phyloP scores from a whole-genome alignment of 2,113 vertebrate species.

The Euleptes europaea region DNA sequence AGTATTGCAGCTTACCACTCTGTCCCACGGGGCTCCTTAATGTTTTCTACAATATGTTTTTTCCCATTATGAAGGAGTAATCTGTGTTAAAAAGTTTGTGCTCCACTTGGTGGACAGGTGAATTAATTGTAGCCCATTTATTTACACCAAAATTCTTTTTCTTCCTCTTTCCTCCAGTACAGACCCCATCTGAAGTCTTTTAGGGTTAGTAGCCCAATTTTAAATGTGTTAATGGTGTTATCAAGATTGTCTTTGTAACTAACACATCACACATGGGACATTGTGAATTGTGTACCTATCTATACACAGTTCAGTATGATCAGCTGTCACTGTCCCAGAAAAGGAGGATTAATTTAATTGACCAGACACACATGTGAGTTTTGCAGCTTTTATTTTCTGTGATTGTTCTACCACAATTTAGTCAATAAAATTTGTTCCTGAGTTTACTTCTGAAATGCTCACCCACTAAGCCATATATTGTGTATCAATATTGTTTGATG shows the following conservation, averaged over 20 bases:
- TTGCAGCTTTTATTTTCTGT: neutral
- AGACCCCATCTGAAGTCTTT: neutral
- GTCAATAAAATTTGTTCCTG: neutral
- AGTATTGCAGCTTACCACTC: no score
- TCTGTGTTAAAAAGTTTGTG: neutral
- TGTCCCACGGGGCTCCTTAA: no score
- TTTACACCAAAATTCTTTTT: neutral
- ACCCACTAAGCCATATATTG: neutral
- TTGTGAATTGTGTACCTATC: neutral
- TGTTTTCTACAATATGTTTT: neutral
- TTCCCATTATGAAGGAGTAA: neutral
- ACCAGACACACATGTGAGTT: neutral
- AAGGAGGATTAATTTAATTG: neutral
- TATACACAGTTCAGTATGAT: neutral
- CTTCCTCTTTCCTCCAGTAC: neutral
- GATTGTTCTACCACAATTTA: no score
- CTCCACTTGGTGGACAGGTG: no score
- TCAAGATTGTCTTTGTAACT: neutral
- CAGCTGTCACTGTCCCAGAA: neutral
- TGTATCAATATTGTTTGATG: no score
- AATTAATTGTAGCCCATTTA: neutral
- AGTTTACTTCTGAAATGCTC: neutral
- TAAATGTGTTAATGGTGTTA: neutral
- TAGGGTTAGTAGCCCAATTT: neutral
- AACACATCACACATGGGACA: neutral